These are phyloP conservation scores for Stenolophus ochropezus DNA, from an alignment of 2,888 invertebrate genomes.

Conservation along the genomic window DNA sequence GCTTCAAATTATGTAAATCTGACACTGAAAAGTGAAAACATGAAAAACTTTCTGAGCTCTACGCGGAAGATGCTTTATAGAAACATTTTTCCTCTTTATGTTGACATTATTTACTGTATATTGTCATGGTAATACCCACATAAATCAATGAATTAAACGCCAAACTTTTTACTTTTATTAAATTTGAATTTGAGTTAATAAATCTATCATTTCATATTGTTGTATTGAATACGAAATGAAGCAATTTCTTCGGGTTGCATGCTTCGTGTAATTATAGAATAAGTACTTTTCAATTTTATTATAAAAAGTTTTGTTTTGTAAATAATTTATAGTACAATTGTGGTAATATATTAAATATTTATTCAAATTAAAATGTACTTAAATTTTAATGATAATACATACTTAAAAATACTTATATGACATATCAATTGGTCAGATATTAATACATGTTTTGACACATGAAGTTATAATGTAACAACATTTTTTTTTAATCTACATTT, in stretches of 20 bases:
- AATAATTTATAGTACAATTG: no score
- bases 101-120: conserved; percentile 2
- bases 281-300: no score
- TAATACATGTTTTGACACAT: no score
- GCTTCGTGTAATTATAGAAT: background rate
- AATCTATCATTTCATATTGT: background rate
- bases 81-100: conserved; percentile 32
- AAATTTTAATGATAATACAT: no score
- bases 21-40: conserved; percentile 30
- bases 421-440: no score
- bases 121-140: conserved; percentile 7
- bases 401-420: no score
- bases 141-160: conserved; percentile 15
- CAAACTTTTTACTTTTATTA: background rate
- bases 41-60: conserved; percentile 19
- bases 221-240: background rate
- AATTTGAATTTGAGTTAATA: background rate
- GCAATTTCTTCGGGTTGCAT: background rate
- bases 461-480: no score
- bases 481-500: no score
- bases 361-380: no score
- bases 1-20: conserved; percentile 36
- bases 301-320: no score
- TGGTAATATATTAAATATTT: no score
- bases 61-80: conserved; percentile 6